A percentile compares a stretch with the other conserved stretches of the same genome.
phyloP scores from a whole-genome alignment of 2,888 invertebrate species.

The Drosophila percnosoma region DNA sequence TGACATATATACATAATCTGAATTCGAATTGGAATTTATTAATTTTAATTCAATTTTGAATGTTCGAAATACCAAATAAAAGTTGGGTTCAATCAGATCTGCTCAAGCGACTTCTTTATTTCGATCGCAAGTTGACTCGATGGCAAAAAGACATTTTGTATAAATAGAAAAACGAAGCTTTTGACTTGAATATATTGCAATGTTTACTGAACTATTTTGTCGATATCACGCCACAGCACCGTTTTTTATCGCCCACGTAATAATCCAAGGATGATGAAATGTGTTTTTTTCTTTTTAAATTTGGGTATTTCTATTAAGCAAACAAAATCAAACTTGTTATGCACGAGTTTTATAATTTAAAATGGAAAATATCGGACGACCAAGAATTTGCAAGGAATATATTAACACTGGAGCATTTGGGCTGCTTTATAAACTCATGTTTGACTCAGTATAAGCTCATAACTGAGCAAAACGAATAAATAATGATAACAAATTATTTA shows the following conservation, averaged over 20 bases:
- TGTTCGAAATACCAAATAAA: not conserved
- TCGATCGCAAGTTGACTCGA: not conserved
- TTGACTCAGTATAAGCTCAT: not conserved
- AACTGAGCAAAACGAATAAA: not conserved
- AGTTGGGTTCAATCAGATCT: not conserved
- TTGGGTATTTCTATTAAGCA: not conserved
- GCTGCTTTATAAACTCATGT: not conserved
- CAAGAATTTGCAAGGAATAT: not conserved
- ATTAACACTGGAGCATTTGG: not conserved
- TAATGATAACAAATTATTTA: not conserved
- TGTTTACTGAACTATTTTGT: not conserved
- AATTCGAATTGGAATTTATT: too few species aligned
- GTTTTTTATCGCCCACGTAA: too few species aligned
- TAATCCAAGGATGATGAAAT: not conserved
- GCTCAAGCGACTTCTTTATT: not conserved
- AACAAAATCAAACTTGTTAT: not conserved
- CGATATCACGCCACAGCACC: not conserved
- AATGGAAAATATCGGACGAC: not conserved
- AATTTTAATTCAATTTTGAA: too few species aligned
- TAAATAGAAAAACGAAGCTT: not conserved
- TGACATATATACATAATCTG: too few species aligned
- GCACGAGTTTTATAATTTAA: not conserved
- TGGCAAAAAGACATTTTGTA: not conserved
- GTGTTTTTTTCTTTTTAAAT: not conserved
- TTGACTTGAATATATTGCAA: not conserved